A percentile compares a stretch with the other conserved stretches of the same genome.
Evolutionary conservation across 2,888 invertebrate species (phyloP).

Genomic region (Drosophila tanythrix): DNA sequence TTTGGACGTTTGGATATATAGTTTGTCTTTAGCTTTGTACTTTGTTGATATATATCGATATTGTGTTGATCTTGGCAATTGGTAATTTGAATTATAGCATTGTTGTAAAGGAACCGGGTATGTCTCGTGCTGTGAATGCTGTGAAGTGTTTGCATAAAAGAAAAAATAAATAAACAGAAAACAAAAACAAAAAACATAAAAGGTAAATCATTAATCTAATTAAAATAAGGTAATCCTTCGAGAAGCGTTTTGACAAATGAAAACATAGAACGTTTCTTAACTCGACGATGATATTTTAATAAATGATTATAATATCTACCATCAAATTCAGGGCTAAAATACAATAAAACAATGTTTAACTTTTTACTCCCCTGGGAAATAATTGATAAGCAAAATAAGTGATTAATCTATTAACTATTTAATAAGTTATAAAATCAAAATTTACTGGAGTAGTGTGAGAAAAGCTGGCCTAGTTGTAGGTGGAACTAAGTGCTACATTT

Average conservation of each 20-base stretch:
- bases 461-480: conserved; percentile 24
- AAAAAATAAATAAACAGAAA: conserved; percentile 39
- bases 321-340: neutral
- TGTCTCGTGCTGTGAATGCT: conserved; percentile 84
- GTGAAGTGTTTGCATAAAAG: conserved; percentile 80
- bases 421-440: conserved; percentile 1
- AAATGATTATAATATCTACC: neutral
- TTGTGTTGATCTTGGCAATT: conserved; percentile 67
- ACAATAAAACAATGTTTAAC: neutral
- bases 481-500: conserved; percentile 27
- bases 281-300: neutral
- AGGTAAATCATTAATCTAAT: conserved; percentile 32
- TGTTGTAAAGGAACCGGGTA: conserved; percentile 83
- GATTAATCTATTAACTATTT: conserved; percentile 2
- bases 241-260: neutral
- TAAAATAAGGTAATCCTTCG: neutral
- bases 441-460: conserved; percentile 20
- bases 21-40: conserved; percentile 57
- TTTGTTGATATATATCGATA: conserved; percentile 61
- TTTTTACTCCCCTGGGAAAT: neutral
- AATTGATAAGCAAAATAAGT: neutral
- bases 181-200: conserved; percentile 43
- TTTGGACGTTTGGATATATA: conserved; percentile 30
- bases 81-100: conserved; percentile 73
- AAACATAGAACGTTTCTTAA: neutral